Evolutionary conservation across 2,797 vertebrate genomes (phyloP), one percentile per base, ranked within the genome.

Genomic region (Stomatorhinus walkeri): DNA sequence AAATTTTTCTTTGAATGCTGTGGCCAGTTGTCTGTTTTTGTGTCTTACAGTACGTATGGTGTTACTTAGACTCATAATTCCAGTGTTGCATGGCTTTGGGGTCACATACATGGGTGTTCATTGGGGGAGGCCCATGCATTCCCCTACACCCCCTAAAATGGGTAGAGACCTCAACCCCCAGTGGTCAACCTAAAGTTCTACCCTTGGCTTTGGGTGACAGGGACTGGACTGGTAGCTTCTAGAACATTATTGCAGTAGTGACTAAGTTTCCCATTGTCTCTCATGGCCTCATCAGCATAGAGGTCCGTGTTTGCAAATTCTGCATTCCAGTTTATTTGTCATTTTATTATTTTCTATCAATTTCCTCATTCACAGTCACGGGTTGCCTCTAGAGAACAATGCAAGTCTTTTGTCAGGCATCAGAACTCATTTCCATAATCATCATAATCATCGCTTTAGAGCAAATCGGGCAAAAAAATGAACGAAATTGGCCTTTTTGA

Each of bases 401-500:
- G 46, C 28, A 46, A n/a, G 61, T 79, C 22, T 87, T 87, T 72
- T 86, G 59, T 85, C 88, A 85, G 24, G 52, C 87, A 88, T 90
- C 32, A 83, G 16, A 87, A 51, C 24, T 87, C 2, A 89, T 89
- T 90, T 88, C 59, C 88, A 88, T 89, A 85, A 89, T 86, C 61
- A 85, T 89, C 61, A 32, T 72, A 72, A 72, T 88, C 56, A 61
- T 88, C 24, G 48, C 86, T 87, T 87, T 85, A 54, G 48, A 89
- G 51, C 61, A 43, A 68, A 87, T 81, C 72, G 52, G 46, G 61
- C 87, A 86, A 87, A 88, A 72, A 72, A 81, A 79, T 59, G 16
- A 72, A 64, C 56, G 51, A 56, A 90, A 87, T 40, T 36, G 46
- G 28, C 86, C 86, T 88, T 88, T 89, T 89, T 88, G 54, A 89